A percentile compares a stretch with the other conserved stretches of the same genome.
These are phyloP conservation scores for Melieria picta DNA, from an alignment of 2,888 invertebrate species.

Conservation along the genomic window DNA sequence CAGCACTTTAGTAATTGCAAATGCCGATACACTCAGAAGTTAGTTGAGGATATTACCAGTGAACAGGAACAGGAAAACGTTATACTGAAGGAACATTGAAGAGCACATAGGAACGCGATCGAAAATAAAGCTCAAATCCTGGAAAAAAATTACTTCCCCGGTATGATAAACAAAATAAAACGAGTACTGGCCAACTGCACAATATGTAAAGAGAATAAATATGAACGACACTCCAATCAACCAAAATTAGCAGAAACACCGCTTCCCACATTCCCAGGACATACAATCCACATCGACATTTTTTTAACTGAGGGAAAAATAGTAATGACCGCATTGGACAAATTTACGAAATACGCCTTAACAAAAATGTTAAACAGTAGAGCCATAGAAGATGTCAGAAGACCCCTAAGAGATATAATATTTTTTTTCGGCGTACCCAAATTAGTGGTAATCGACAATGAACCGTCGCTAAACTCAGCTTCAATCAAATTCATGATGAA, in stretches of 20 bases:
- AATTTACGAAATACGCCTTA: conserved; percentile 38
- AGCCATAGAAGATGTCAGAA: conserved; percentile 37
- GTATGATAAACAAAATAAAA: conserved; percentile 15
- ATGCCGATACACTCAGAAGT: conserved; percentile 3
- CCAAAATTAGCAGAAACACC: conserved; percentile 33
- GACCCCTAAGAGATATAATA: conserved; percentile 37
- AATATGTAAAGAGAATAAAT: conserved; percentile 34
- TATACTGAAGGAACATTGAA: background rate
- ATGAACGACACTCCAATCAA: conserved; percentile 38
- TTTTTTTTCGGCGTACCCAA: conserved; percentile 40
- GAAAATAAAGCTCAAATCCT: conserved; percentile 11
- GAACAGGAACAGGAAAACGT: conserved; percentile 15
- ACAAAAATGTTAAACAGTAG: conserved; percentile 28
- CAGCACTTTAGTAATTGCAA: conserved; percentile 5
- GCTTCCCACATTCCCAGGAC: conserved; percentile 38
- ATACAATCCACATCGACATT: conserved; percentile 40
- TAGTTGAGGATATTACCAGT: conserved; percentile 13
- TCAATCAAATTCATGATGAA: conserved; percentile 40
- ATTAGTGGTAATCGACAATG: conserved; percentile 42
- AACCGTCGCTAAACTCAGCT: conserved; percentile 40
- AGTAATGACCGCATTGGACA: conserved; percentile 37
- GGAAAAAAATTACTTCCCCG: conserved; percentile 3
- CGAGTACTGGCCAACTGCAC: conserved; percentile 7
- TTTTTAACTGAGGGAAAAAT: conserved; percentile 33
- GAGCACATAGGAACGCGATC: conserved; percentile 13